A percentile compares a stretch with the other conserved stretches of the same genome.
Evolutionary conservation across 2,888 invertebrate species (phyloP).

Genomic region (Sminthurinus aureus): DNA sequence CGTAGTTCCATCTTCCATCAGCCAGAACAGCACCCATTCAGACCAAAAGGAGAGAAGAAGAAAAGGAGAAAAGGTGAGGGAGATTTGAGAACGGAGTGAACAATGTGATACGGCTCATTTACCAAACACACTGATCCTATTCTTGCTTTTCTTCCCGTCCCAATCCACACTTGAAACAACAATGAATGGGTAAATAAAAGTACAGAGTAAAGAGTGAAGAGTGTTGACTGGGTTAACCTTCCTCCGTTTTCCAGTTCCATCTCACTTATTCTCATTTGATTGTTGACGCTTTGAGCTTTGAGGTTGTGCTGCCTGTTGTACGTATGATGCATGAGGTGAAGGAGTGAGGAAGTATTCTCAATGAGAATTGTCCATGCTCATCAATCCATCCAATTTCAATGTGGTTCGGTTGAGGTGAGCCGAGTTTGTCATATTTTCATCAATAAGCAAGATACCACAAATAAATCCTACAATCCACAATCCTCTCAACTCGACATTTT

Average conservation of each 20-base stretch:
- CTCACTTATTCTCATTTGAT: too few relatives aligned
- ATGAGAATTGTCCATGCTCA: neutral
- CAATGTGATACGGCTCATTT: constrained; percentile 43
- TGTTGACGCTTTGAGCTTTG: too few relatives aligned
- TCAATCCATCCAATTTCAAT: neutral
- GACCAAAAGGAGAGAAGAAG: neutral
- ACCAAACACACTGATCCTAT: constrained; percentile 2
- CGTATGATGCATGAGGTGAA: neutral
- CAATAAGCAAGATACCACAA: neutral
- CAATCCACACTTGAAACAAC: constrained; percentile 41
- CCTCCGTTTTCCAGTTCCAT: neutral
- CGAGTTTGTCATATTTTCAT: too few relatives aligned
- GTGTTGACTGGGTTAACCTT: neutral
- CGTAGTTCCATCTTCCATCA: too few relatives aligned
- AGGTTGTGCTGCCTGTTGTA: too few relatives aligned
- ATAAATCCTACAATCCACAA: too few relatives aligned
- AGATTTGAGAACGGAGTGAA: constrained; percentile 25
- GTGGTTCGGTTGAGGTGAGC: neutral
- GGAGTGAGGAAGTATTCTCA: neutral
- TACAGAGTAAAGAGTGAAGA: too few relatives aligned
- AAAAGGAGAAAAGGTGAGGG: neutral
- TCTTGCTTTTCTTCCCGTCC: constrained; percentile 32
- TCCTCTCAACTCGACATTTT: neutral
- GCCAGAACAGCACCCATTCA: neutral
- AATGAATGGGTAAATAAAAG: constrained; percentile 4